Evolutionary conservation across 2,113 vertebrate species (phyloP).

Genomic region (Ursus arctos): DNA sequence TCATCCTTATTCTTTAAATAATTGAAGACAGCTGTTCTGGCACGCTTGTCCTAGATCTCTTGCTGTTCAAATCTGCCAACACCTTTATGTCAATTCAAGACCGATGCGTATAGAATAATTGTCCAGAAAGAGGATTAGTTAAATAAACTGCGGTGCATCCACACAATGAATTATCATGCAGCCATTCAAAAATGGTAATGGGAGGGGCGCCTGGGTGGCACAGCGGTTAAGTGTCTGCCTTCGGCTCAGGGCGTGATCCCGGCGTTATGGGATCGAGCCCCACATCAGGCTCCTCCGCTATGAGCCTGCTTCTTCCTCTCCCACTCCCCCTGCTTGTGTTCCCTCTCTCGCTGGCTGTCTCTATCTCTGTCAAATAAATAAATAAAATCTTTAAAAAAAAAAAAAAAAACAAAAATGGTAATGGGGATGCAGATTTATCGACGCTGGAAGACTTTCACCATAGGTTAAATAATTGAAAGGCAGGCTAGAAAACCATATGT

Average conservation of each 20-base stretch:
- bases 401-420: not conserved
- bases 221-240: too few species aligned
- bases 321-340: too few species aligned
- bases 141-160: not conserved
- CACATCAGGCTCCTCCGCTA: too few species aligned
- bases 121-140: constrained; percentile 8
- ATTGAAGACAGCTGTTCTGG: constrained; percentile 19
- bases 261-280: too few species aligned
- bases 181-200: constrained; percentile 7
- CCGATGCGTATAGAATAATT: not conserved
- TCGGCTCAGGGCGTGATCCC: too few species aligned
- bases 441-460: not conserved
- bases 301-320: too few species aligned
- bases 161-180: not conserved
- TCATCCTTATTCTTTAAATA: not conserved
- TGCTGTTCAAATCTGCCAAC: constrained; percentile 19
- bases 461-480: constrained; percentile 33
- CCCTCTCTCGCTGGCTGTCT: too few species aligned
- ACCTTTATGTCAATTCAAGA: not conserved
- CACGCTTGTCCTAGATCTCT: not conserved
- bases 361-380: too few species aligned
- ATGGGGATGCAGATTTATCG: not conserved
- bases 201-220: too few species aligned
- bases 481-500: not conserved
- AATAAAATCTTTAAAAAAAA: too few species aligned